Base-by-base conservation (phyloP, 2,888 invertebrate species). In the Tholera decimalis region DNA sequence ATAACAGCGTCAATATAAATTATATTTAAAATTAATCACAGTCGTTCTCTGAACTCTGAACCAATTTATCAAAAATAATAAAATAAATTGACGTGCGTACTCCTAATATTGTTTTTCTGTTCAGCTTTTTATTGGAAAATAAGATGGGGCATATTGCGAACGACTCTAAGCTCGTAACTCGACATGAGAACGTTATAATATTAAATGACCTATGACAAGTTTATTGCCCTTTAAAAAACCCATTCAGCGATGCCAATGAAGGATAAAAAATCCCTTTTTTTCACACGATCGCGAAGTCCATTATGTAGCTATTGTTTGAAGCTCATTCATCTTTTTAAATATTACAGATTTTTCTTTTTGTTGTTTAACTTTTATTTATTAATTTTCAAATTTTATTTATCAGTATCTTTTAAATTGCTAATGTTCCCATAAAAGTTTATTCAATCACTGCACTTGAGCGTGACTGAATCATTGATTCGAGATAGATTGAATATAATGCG, bases 181-280 rank as follows among this genome's bases (percentile, higher is more conserved):
- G 54, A 57, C 61, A 62, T 47, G 60, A 72, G 77, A 63, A 58
- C 58, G 79, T 75, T 82, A 75, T 79, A 82, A 71, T 68, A 76
- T 79, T 72, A 79, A 75, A 82, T 60, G 68, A 76, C 69, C 72
- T 69, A 66, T 72, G 77, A 72, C 72, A 72, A 82, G 77, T 79
- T 79, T 79, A 79, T 82, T 64, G 64, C 66, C 66, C 64, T 69
- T 76, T 75, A 80, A 75, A 82, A 79, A 82, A 66, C 66, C 72
- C 65, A 76, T 82, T 82, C 62, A 76, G 46, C 56, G 59, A 39
- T 44, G 77, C 66, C 77, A 66, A 66, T 82, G 77, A 69, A 76
- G 72, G 64, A 68, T 64, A 68, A 82, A 79, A 79, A 72, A 62
- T 26, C 63, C 53, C 56, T 54, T 68, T 54, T 68, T 65, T 69